phyloP scores from a whole-genome alignment of 2,888 invertebrate genomes.

The Volucella zonaria region DNA sequence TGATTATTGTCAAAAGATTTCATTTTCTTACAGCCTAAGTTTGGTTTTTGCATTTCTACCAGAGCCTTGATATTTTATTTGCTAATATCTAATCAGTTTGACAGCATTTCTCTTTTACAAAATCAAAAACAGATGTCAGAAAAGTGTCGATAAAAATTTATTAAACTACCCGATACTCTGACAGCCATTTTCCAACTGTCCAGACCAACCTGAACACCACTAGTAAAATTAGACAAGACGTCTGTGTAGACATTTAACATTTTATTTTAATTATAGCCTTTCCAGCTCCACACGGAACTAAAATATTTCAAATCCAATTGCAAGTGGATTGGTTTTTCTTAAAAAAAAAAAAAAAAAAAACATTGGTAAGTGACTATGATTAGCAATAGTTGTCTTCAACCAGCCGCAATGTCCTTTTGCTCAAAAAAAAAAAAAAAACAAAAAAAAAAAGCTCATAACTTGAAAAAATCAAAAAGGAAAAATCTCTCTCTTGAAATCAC shows the following conservation, averaged over 20 bases:
- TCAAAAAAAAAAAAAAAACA: conserved; percentile 13
- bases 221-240: conserved; percentile 68
- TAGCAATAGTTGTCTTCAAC: conserved; percentile 45
- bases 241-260: conserved; percentile 65
- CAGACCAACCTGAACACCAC: conserved; percentile 29
- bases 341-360: conserved; percentile 46
- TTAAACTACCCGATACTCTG: no score
- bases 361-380: conserved; percentile 29
- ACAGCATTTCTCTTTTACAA: no score
- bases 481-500: conserved; percentile 35
- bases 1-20: no score
- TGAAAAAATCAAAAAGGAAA: conserved; percentile 17
- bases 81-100: no score
- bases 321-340: conserved; percentile 42
- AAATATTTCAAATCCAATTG: conserved; percentile 45
- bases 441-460: conserved; percentile 6
- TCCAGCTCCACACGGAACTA: conserved; percentile 56
- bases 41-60: no score
- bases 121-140: no score
- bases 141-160: no score
- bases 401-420: conserved; percentile 62
- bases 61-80: no score
- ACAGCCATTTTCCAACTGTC: conserved; percentile 9
- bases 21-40: no score
- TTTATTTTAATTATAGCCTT: conserved; percentile 71